Percentiles rank a stretch among this genome's conserved stretches.
Evolutionary conservation across 2,888 invertebrate genomes (phyloP).

Genomic region (Rhabditoides inermis): DNA sequence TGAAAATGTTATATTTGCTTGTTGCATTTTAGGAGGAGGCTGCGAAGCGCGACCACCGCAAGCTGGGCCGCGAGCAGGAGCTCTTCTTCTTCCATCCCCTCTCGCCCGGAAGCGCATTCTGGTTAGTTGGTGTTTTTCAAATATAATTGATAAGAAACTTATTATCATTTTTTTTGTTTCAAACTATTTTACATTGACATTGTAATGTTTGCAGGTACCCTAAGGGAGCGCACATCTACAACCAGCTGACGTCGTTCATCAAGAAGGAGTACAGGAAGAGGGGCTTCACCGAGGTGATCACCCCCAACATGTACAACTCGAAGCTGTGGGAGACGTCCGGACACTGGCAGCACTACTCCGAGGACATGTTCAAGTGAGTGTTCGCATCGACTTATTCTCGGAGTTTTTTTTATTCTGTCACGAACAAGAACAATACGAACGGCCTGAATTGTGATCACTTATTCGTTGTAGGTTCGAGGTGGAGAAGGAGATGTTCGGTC

Average conservation of each 20-base stretch:
- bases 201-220: conserved; percentile 63
- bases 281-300: conserved; percentile 29
- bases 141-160: no score
- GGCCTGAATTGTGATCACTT: no score
- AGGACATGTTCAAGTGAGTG: conserved; percentile 55
- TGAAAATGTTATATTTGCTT: no score
- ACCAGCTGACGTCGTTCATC: conserved; percentile 79
- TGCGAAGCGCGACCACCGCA: conserved; percentile 50
- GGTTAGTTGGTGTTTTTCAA: conserved; percentile 54
- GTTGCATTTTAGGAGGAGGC: conserved; percentile 43
- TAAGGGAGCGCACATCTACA: conserved; percentile 90
- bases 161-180: no score
- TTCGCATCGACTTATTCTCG: no score
- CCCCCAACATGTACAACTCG: conserved; percentile 55
- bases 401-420: no score
- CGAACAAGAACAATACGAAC: no score
- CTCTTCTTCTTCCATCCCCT: conserved; percentile 96
- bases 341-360: conserved; percentile 93
- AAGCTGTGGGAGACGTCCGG: conserved; percentile 95
- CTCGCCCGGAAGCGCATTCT: conserved; percentile 88
- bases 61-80: conserved; percentile 74
- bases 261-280: conserved; percentile 54
- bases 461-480: conserved; percentile 39
- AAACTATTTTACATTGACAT: no score
- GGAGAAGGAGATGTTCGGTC: conserved; percentile 79